Percentiles rank a stretch among this genome's conserved stretches.
phyloP scores from a whole-genome alignment of 2,113 vertebrate species.

The Erinaceus europaeus region DNA sequence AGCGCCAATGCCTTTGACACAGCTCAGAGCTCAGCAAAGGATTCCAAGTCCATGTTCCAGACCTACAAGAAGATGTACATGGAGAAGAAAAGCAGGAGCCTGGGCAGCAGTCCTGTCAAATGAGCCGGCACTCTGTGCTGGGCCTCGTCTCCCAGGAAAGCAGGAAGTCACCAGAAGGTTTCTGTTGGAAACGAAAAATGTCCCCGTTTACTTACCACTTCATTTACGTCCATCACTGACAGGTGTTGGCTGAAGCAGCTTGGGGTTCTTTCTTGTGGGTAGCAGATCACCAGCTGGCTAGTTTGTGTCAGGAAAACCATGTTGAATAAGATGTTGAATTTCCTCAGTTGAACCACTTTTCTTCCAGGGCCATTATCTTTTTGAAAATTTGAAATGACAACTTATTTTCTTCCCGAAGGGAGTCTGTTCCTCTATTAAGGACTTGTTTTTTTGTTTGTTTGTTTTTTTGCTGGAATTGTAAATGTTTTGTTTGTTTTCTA shows the following conservation, averaged over 20 bases:
- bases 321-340: slow-evolving; percentile 67
- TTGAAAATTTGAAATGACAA: slow-evolving; percentile 32
- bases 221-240: neutral
- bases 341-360: slow-evolving; percentile 63
- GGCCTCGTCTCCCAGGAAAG: too few relatives aligned
- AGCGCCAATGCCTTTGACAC: slow-evolving; percentile 73
- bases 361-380: too few relatives aligned
- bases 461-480: slow-evolving; percentile 62
- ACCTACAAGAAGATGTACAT: slow-evolving; percentile 82
- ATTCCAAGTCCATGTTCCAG: slow-evolving; percentile 80
- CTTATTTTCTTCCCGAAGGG: neutral
- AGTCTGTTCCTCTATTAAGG: neutral
- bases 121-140: neutral
- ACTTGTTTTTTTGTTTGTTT: slow-evolving; percentile 64
- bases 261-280: neutral
- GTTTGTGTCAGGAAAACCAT: slow-evolving; percentile 6
- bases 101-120: slow-evolving; percentile 62
- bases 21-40: slow-evolving; percentile 69
- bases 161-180: too few relatives aligned
- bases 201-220: neutral
- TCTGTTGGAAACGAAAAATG: too few relatives aligned
- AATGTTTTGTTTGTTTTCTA: slow-evolving; percentile 65
- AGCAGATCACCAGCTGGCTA: neutral
- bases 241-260: neutral
- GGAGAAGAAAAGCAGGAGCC: slow-evolving; percentile 79